Conservation (phyloP, 2,888 invertebrate species). For the Hydriomena furcata region DNA sequence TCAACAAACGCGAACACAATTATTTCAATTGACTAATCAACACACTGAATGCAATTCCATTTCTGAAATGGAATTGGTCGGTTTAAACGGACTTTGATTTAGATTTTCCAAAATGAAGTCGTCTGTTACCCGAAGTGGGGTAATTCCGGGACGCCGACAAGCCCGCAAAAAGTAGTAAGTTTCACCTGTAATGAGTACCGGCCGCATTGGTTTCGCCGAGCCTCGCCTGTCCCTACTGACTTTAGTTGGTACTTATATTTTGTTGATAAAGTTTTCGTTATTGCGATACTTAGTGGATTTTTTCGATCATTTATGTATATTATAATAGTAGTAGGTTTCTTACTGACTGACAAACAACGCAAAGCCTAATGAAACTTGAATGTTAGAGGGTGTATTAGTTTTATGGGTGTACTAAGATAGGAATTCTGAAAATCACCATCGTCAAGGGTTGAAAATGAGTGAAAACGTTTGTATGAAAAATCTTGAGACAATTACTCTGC, state of each 20-base stretch:
- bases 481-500: too few species aligned
- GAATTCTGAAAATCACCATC: too few species aligned
- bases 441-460: too few species aligned
- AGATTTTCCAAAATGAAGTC: slow-evolving; percentile 30
- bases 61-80: slow-evolving; percentile 34
- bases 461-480: too few species aligned
- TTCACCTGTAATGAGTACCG: slow-evolving; percentile 40
- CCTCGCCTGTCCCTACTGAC: slow-evolving; percentile 45
- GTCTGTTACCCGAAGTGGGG: slow-evolving; percentile 22
- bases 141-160: slow-evolving; percentile 33
- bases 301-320: too few species aligned
- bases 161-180: slow-evolving; percentile 35
- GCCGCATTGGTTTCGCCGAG: slow-evolving; percentile 35
- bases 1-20: not conserved
- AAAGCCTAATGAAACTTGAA: too few species aligned
- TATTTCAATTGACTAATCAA: not conserved
- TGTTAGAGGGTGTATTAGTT: too few species aligned
- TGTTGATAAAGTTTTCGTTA: slow-evolving; percentile 40
- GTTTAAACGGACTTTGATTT: slow-evolving; percentile 40
- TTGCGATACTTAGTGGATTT: slow-evolving; percentile 1
- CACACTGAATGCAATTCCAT: not conserved
- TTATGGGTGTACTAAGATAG: too few species aligned
- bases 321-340: too few species aligned
- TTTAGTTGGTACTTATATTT: slow-evolving; percentile 46
- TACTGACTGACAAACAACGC: too few species aligned